These are phyloP conservation scores for Tenthredo scrophulariae DNA, from an alignment of 2,888 invertebrate genomes.

Conservation along the genomic window DNA sequence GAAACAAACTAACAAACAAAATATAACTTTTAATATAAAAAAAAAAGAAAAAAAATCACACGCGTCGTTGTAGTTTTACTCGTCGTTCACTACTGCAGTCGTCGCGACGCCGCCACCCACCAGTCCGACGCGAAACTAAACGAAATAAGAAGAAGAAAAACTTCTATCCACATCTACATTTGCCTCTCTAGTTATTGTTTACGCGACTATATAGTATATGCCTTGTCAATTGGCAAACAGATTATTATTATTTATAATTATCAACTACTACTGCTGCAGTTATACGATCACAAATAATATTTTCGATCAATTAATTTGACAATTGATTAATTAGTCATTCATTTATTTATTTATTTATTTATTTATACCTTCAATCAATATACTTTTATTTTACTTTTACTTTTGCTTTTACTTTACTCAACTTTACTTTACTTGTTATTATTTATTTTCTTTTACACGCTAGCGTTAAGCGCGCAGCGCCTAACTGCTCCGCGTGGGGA, in stretches of 20 bases:
- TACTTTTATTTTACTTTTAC: neutral
- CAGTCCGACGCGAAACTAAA: conserved; percentile 46
- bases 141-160: neutral
- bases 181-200: conserved; percentile 8
- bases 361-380: neutral
- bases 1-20: neutral
- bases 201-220: neutral
- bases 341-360: neutral
- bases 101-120: conserved; percentile 8
- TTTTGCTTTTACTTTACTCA: neutral
- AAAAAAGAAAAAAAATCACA: neutral
- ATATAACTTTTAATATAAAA: neutral
- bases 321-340: neutral
- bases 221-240: neutral
- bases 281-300: neutral
- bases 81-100: neutral
- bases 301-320: neutral
- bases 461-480: conserved; percentile 47
- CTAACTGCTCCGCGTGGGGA: conserved; percentile 44
- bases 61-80: neutral
- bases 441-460: conserved; percentile 31
- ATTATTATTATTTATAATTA: neutral
- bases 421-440: neutral
- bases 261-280: conserved; percentile 6
- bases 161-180: conserved; percentile 27